Evolutionary conservation across 2,888 invertebrate species (phyloP), one percentile per base, ranked within the genome.

Genomic region (Brachyopa scutellaris): DNA sequence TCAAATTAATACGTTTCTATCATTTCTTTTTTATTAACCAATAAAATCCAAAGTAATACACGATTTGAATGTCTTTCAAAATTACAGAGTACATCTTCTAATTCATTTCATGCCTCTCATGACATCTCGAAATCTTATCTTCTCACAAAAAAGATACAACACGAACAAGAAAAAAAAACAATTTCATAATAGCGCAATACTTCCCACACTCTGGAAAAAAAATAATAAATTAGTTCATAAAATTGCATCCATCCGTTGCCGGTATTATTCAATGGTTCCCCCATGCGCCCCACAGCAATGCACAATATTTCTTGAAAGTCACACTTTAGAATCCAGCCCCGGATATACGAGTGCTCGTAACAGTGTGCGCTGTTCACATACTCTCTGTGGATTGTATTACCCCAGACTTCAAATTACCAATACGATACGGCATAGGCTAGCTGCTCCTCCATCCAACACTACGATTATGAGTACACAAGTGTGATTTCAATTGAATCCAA

Each of bases 371-470:
- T 3, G 55, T 15, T 23, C 38, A 45, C 53, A 53, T 73, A 42
- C 29, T 42, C 13, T 33, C n/a, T n/a, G 49, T 19, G 66, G 61
- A 76, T 80, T 23, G 40, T 64, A 45, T 80, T 80, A 80, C 80
- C 57, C 62, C 69, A 76, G 80, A 64, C 69, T 51, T 80, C 62
- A 42, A 79, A 73, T 73, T 73, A 73, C 78, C 73, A 73, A 72
- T 72, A 64, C 23, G 57, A 61, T 31, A 36, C 15, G 11, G 8
- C 19, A 2, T 11, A 45, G 51, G 31, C 19, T 36, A 53, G 45
- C 31, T 62, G 45, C n/a, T 23, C 45, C 26, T 9, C 33, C 15
- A 26, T n/a, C 29, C 26, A 9, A 49, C 57, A 29, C 23, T n/a
- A 59, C 47, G 26, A 0, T 47, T 29, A 9, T 13, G 7, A 26